Percentiles rank a stretch among this genome's conserved stretches.
phyloP scores from a whole-genome alignment of 2,888 invertebrate genomes.

The Bruchidius siliquastri region DNA sequence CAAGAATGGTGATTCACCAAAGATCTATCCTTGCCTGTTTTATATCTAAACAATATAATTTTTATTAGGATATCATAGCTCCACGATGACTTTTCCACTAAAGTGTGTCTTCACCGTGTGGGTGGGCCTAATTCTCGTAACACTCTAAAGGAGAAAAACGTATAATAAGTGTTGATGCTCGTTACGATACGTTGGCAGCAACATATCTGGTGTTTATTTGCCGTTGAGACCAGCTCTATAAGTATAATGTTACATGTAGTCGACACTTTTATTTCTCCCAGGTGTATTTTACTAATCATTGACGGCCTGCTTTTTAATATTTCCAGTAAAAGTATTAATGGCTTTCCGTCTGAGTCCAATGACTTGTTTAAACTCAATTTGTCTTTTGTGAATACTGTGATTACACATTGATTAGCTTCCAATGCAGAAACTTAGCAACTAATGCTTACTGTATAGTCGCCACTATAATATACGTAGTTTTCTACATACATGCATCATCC shows the following conservation, averaged over 20 bases:
- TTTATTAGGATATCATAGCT: not conserved
- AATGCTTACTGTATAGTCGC: too few species aligned
- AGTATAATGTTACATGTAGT: conserved; percentile 13
- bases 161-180: conserved; percentile 11
- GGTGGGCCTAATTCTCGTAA: not conserved
- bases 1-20: not conserved
- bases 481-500: too few species aligned
- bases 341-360: too few species aligned
- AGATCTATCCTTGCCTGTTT: not conserved
- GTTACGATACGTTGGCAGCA: conserved; percentile 7
- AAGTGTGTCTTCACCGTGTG: not conserved
- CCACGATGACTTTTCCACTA: not conserved
- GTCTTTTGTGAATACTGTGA: too few species aligned
- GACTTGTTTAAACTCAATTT: too few species aligned
- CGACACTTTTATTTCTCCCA: conserved; percentile 10
- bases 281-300: conserved; percentile 3
- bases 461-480: too few species aligned
- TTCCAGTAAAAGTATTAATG: too few species aligned
- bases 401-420: too few species aligned
- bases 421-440: too few species aligned
- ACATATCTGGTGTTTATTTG: conserved; percentile 1
- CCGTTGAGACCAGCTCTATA: conserved; percentile 11
- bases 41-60: not conserved
- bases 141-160: not conserved
- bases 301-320: not conserved